phyloP scores from a whole-genome alignment of 2,797 vertebrate species.

The Typhlichthys subterraneus region DNA sequence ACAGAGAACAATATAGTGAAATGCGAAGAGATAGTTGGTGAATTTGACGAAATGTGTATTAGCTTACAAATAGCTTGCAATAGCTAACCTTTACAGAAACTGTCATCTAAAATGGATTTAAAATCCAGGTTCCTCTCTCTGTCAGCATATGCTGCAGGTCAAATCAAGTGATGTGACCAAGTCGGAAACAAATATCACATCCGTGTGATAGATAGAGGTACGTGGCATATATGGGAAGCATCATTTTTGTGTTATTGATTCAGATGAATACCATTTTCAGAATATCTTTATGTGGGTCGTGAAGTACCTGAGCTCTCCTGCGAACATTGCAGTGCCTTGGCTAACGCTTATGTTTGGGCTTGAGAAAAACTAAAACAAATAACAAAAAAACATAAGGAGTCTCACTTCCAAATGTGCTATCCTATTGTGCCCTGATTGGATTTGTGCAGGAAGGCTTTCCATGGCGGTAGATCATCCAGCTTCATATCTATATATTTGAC shows the following conservation, averaged over 20 bases:
- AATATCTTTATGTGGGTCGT: background rate
- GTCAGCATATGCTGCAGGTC: slow-evolving; percentile 59
- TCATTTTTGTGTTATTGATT: slow-evolving; percentile 68
- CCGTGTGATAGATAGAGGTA: slow-evolving; percentile 59
- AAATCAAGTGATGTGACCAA: slow-evolving; percentile 57
- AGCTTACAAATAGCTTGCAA: too few relatives aligned
- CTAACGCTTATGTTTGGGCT: slow-evolving; percentile 47
- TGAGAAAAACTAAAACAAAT: slow-evolving; percentile 19
- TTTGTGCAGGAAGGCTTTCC: slow-evolving; percentile 47
- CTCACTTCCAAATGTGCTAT: slow-evolving; percentile 31
- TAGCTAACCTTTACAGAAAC: background rate
- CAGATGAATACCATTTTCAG: slow-evolving; percentile 56
- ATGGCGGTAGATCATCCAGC: slow-evolving; percentile 41
- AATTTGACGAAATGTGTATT: too few relatives aligned
- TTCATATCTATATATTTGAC: slow-evolving; percentile 29
- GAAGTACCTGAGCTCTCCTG: too few relatives aligned
- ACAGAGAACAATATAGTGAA: too few relatives aligned
- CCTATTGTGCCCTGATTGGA: slow-evolving; percentile 56
- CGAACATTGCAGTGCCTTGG: slow-evolving; percentile 20
- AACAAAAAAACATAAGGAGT: slow-evolving; percentile 28
- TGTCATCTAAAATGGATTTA: slow-evolving; percentile 43
- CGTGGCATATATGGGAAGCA: slow-evolving; percentile 54
- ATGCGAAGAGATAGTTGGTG: too few relatives aligned
- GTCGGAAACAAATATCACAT: slow-evolving; percentile 67
- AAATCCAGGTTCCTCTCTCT: slow-evolving; percentile 40